Conservation (phyloP, 2,113 vertebrate genomes). For the Plotosus lineatus region DNA sequence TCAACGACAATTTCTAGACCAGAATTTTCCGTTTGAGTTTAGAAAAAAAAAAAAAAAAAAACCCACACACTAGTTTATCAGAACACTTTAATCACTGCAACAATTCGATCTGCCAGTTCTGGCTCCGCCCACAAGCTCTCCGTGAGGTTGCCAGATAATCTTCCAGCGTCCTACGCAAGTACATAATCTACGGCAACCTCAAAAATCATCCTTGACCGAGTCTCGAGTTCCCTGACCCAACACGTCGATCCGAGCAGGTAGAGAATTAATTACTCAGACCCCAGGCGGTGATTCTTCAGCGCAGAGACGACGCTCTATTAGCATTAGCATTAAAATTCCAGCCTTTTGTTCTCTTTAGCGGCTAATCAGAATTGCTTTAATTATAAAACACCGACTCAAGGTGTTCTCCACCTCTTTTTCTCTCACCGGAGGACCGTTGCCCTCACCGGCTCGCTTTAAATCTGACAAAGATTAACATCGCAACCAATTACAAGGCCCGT, state of each 20-base stretch:
- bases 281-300: constrained; percentile 46
- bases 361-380: constrained; percentile 65
- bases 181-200: neutral
- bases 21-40: too few relatives aligned
- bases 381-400: constrained; percentile 55
- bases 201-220: neutral
- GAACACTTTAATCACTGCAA: too few relatives aligned
- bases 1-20: too few relatives aligned
- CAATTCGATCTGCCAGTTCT: neutral
- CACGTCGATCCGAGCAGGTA: constrained; percentile 64
- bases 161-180: neutral
- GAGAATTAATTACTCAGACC: constrained; percentile 66
- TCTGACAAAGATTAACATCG: constrained; percentile 54
- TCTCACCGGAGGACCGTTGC: constrained; percentile 50
- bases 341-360: constrained; percentile 60
- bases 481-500: constrained; percentile 44
- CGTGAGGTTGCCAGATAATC: neutral
- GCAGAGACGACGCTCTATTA: constrained; percentile 55
- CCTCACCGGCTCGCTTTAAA: constrained; percentile 34
- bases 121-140: neutral
- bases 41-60: too few relatives aligned
- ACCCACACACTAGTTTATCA: too few relatives aligned
- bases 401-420: constrained; percentile 34
- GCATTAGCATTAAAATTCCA: constrained; percentile 56
- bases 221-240: constrained; percentile 48